Evolutionary conservation across 2,888 invertebrate species (phyloP), one percentile per base, ranked within the genome.

Genomic region (Sesia apiformis): DNA sequence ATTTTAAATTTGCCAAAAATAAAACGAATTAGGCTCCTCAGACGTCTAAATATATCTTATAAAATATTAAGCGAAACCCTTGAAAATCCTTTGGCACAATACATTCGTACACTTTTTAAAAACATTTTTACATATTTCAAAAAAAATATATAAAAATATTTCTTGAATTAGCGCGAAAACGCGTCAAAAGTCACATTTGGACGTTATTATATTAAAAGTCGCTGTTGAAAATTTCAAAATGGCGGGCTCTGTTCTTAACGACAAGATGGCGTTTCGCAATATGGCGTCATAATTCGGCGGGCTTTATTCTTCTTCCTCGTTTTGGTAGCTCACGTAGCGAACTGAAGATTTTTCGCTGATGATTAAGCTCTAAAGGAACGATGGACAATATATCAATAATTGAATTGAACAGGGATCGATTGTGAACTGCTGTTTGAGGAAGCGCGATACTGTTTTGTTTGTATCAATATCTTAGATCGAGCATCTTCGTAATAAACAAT

Each of bases 251-350:
- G 23, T 23, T 23, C 46, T 23, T 23, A 5, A 3, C 23, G 7
- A 5, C n/a, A 46, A 46, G 0, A 46, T 46, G 46, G 54, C 55
- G 49, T 50, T 56, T 60, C 39, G 57, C 57, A 64, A 61, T 56
- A 63, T 69, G 70, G 72, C 67, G 64, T 38, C 8, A 6, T 39
- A 7, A 8, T 50, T 39, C 42, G 42, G 39, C 6, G 42, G 67
- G 62, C 53, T 52, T 72, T 80, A 89, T 72, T 95, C 95, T 67
- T 96, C 97, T 67, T 97, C 97, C 71, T 97, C 97, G 80, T 97
- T 96, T 81, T 96, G 96, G 86, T 98, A 98, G 73, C 96, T 97
- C 55, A 98, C 97, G 88, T 98, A 98, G 66, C 97, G 94, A 41
- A 98, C 97, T 51, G 98, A 96, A 54, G 97, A 95, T 68, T 97